Conservation (phyloP, 1,140 invertebrate genomes). For the Daktulosphaira vitifoliae region DNA sequence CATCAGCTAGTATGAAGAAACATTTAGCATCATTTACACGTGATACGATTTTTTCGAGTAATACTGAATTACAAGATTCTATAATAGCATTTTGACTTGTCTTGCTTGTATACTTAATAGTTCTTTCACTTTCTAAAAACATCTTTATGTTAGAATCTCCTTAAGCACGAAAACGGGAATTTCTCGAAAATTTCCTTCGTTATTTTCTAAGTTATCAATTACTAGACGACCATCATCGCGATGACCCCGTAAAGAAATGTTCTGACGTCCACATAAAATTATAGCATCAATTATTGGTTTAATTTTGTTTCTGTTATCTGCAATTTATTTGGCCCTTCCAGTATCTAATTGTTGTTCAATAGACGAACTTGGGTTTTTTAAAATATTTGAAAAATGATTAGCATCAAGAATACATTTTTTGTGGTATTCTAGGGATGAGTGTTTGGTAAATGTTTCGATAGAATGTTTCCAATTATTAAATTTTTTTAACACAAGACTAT, state of each 20-base stretch:
- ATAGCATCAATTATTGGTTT: neutral
- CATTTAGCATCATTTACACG: too few relatives aligned
- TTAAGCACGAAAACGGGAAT: neutral
- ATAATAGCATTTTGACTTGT: neutral
- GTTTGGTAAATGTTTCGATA: constrained; percentile 1
- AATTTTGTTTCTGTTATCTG: neutral
- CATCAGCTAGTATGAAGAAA: neutral
- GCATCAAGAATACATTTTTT: constrained; percentile 12
- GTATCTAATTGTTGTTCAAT: constrained; percentile 2
- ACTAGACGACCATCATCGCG: too few relatives aligned
- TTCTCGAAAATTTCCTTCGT: neutral
- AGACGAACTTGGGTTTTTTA: neutral
- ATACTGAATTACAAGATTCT: neutral
- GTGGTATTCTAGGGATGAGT: neutral
- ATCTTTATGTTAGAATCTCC: neutral
- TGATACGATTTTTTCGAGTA: neutral
- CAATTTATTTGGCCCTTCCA: neutral
- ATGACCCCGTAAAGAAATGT: neutral
- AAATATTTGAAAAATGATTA: constrained; percentile 7
- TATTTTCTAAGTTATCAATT: too few relatives aligned
- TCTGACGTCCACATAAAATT: too few relatives aligned
- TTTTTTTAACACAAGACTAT: constrained; percentile 2
- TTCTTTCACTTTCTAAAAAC: too few relatives aligned
- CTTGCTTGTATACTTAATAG: neutral
- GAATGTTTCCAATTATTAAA: neutral